phyloP scores from a whole-genome alignment of 92 coral and sea anemone species.

The Porites cylindrica region DNA sequence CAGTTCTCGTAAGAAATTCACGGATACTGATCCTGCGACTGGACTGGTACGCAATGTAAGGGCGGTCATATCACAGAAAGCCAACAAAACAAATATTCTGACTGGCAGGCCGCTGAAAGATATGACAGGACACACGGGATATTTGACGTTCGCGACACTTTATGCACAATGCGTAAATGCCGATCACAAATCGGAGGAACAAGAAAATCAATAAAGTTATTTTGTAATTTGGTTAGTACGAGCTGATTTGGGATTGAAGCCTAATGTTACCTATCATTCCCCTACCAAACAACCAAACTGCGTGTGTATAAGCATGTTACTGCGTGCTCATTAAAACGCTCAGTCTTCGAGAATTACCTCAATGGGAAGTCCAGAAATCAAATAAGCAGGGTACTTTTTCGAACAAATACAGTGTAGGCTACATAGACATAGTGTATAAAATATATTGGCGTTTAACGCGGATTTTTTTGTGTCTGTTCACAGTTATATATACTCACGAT shows the following conservation, averaged over 20 bases:
- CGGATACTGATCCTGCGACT: constrained; percentile 42
- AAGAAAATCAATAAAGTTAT: not conserved
- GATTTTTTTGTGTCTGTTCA: no score
- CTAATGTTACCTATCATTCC: no score
- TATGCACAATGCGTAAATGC: constrained; percentile 36
- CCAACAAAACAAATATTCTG: constrained; percentile 71
- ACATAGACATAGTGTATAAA: no score
- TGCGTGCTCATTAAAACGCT: no score
- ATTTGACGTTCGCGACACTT: constrained; percentile 89
- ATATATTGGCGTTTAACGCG: no score
- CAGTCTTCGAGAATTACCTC: no score
- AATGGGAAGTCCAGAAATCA: no score
- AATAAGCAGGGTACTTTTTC: no score
- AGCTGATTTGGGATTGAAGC: not conserved
- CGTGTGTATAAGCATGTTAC: no score
- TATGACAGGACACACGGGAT: constrained; percentile 97
- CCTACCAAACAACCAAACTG: no score
- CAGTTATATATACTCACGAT: no score
- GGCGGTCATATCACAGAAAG: constrained; percentile 48
- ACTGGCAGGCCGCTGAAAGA: constrained; percentile 84
- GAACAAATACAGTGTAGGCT: no score
- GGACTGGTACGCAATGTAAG: constrained; percentile 44
- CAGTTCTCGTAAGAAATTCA: constrained; percentile 12
- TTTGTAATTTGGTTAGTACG: not conserved
- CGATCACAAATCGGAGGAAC: not conserved